Percentiles rank a stretch among this genome's conserved stretches.
Conservation (phyloP, 2,797 vertebrate species). For the Cirrhinus molitorella region DNA sequence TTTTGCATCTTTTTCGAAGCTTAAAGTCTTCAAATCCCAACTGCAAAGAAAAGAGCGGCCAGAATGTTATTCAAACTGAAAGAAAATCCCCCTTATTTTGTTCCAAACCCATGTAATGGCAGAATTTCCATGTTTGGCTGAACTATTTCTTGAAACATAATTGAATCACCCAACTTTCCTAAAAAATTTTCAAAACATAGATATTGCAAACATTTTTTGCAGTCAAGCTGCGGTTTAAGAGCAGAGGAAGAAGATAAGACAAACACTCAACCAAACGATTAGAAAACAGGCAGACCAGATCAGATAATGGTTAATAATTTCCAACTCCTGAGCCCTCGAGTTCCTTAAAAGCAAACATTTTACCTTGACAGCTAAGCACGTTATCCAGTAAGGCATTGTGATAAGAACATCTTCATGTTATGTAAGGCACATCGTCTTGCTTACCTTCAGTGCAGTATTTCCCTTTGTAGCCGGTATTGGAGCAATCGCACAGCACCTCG, state of each 20-base stretch:
- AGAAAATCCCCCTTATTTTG: neutral
- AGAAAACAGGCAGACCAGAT: slow-evolving; percentile 47
- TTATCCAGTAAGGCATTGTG: slow-evolving; percentile 5
- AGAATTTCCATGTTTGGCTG: neutral
- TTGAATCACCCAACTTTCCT: neutral
- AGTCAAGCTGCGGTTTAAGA: slow-evolving; percentile 48
- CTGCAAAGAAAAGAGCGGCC: neutral
- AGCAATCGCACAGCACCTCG: slow-evolving; percentile 88
- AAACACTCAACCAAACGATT: slow-evolving; percentile 58
- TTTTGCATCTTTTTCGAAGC: neutral
- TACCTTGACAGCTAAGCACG: slow-evolving; percentile 32
- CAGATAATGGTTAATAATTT: slow-evolving; percentile 53
- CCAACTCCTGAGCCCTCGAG: slow-evolving; percentile 40
- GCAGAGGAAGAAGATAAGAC: slow-evolving; percentile 52
- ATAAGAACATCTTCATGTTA: neutral
- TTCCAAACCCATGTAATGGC: neutral
- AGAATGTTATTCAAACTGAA: neutral
- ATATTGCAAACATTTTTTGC: slow-evolving; percentile 27
- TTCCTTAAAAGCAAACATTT: slow-evolving; percentile 51
- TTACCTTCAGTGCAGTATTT: slow-evolving; percentile 94
- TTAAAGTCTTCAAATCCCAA: neutral
- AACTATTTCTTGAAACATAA: neutral
- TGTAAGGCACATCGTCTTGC: slow-evolving; percentile 54
- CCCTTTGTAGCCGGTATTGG: slow-evolving; percentile 86
- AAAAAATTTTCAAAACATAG: slow-evolving; percentile 11